Conservation (phyloP, 2,113 vertebrate genomes). For the Anser cygnoides region DNA sequence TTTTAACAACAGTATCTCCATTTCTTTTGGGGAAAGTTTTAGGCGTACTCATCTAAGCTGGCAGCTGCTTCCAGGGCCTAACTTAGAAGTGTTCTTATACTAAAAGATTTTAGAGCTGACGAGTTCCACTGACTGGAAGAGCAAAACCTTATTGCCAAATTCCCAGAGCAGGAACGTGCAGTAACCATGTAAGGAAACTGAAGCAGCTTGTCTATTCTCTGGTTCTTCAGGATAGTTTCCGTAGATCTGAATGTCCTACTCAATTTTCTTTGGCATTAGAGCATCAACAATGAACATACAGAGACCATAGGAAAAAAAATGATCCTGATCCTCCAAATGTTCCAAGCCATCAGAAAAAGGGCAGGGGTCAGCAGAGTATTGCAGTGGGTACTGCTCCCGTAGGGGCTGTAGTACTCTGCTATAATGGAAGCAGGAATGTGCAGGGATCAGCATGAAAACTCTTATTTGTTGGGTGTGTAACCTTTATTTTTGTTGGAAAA, state of each 20-base stretch:
- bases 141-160: neutral
- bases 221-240: neutral
- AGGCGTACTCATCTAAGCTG: neutral
- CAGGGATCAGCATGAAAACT: slow-evolving; percentile 54
- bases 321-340: slow-evolving; percentile 54
- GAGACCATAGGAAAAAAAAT: neutral
- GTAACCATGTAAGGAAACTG: neutral
- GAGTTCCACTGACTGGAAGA: neutral
- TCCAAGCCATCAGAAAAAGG: slow-evolving; percentile 13
- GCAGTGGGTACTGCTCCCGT: slow-evolving; percentile 52
- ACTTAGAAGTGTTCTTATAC: neutral
- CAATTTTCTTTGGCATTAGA: slow-evolving; percentile 9
- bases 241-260: neutral
- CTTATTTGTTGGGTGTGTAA: slow-evolving; percentile 21
- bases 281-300: neutral
- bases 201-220: neutral
- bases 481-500: slow-evolving; percentile 41
- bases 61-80: neutral
- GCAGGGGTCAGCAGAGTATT: slow-evolving; percentile 26
- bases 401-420: neutral
- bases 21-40: neutral
- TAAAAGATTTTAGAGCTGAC: neutral
- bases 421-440: slow-evolving; percentile 47
- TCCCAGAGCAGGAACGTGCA: neutral
- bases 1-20: neutral